Base-by-base conservation (phyloP, 2,113 vertebrate genomes). In the Calyptommatus sinebrachiatus region DNA sequence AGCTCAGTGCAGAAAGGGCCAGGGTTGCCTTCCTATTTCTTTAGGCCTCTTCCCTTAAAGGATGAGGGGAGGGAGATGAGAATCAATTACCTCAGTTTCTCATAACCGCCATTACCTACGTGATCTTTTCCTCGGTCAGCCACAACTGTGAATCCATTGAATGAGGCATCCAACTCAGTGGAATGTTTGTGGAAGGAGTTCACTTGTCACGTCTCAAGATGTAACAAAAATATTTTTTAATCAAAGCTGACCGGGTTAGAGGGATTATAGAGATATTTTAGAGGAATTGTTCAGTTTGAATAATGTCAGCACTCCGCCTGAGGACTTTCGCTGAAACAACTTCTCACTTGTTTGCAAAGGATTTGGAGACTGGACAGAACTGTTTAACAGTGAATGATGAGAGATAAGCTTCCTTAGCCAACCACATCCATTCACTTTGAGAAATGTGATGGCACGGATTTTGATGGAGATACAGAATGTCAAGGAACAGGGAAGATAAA, bases 201-300 rank as follows among this genome's bases (percentile, higher is more conserved):
- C 81, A 86, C 86, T 82, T 89, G 63, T 79, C 67, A 77, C 72
- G 85, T 87, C 80, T 46, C 46, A 10, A 71, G 57, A 84, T 82
- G 84, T 16, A 72, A 28, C 60, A 1, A 67, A 12, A 63, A 24
- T 87, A 80, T 88, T 91, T 91, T 65, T 88, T 85, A 87, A 88
- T 88, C 73, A 26, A 57, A 84, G 46, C 26, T 62, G 71, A 80
- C 87, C 87, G 67, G 45, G 0, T 1, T 73, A 63, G 66, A 68
- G 63, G 2, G 7, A 29, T 61, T 78, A 76, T 46, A 26, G 50
- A 72, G 83, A n/a, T n/a, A 70, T 84, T 0, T 0, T 57, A 57
- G 53, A 5, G 53, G 53, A 16, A 57, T 57, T 57, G 53, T 57
- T 3, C 84, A 87, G 20, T 72, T 66, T 0, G 29, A 89, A 61